Evolutionary conservation across 2,888 invertebrate species (phyloP).

Genomic region (Troides oblongomaculatus): DNA sequence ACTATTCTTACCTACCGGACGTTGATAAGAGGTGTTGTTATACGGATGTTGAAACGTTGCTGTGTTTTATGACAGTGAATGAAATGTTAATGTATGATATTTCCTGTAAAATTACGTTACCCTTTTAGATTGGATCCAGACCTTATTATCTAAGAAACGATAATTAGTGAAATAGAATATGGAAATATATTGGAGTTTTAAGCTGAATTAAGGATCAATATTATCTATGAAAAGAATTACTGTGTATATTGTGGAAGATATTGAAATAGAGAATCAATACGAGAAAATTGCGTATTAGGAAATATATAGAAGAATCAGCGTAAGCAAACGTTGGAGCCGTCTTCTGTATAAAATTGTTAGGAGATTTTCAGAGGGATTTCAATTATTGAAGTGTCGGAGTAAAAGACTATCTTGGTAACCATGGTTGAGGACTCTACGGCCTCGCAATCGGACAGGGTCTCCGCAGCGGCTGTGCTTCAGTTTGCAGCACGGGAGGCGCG

Average conservation of each 20-base stretch:
- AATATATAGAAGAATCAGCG: too few relatives aligned
- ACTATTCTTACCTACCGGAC: slow-evolving; percentile 35
- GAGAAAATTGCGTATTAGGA: too few relatives aligned
- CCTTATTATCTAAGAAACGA: too few relatives aligned
- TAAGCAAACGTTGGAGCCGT: slow-evolving; percentile 19
- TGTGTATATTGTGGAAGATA: too few relatives aligned
- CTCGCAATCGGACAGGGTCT: slow-evolving; percentile 55
- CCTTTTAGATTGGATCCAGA: too few relatives aligned
- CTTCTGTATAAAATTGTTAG: slow-evolving; percentile 21
- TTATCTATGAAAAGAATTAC: too few relatives aligned
- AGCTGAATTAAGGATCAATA: too few relatives aligned
- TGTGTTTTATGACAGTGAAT: slow-evolving; percentile 52
- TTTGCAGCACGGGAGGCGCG: slow-evolving; percentile 70
- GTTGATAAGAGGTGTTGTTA: slow-evolving; percentile 45
- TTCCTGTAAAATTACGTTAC: slow-evolving; percentile 3
- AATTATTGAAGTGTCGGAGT: slow-evolving; percentile 18
- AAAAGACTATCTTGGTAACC: slow-evolving; percentile 33
- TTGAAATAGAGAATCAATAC: too few relatives aligned
- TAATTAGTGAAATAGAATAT: too few relatives aligned
- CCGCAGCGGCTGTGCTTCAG: slow-evolving; percentile 70
- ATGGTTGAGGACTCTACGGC: slow-evolving; percentile 66
- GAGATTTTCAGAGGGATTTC: not conserved
- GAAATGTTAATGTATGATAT: not conserved
- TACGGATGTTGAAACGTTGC: slow-evolving; percentile 52
- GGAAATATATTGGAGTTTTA: too few relatives aligned